Percentiles rank a stretch among this genome's conserved stretches.
Evolutionary conservation across 2,113 vertebrate species (phyloP).

Genomic region (Rafetus swinhoei): DNA sequence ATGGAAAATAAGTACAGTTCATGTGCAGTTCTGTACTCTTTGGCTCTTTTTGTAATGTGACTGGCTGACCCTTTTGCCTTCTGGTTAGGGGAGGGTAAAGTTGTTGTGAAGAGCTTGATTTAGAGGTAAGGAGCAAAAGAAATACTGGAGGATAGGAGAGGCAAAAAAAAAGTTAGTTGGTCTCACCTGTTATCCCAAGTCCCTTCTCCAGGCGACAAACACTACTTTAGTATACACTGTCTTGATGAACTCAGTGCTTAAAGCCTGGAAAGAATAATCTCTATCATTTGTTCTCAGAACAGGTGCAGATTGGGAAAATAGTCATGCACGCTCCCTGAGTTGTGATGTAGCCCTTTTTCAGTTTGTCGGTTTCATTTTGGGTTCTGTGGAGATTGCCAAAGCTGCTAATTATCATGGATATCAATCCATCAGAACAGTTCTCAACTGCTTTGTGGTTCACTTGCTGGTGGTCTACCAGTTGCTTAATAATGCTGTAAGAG

Average conservation of each 20-base stretch:
- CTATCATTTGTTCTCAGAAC: accelerated
- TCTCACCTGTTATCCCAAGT: not conserved
- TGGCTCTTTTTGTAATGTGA: not conserved
- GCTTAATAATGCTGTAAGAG: not conserved
- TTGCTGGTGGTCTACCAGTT: not conserved
- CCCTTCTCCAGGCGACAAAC: not conserved
- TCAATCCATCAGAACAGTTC: not conserved
- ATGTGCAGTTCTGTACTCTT: not conserved
- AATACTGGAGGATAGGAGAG: not conserved
- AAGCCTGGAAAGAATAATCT: not conserved
- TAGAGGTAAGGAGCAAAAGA: not conserved
- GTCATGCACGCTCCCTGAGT: not conserved
- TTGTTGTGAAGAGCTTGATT: not conserved
- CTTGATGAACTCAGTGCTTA: not conserved
- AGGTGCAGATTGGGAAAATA: not conserved
- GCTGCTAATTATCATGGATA: not conserved
- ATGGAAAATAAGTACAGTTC: not conserved
- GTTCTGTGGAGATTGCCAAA: not conserved
- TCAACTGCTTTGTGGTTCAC: not conserved
- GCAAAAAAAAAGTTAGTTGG: not conserved
- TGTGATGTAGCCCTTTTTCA: not conserved
- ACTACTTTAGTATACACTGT: not conserved
- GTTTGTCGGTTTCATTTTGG: not conserved
- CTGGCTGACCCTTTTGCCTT: not conserved
- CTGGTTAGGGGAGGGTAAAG: not conserved